Evolutionary conservation across 2,113 vertebrate genomes (phyloP), one percentile per base, ranked within the genome.

Genomic region (Prinia subflava): DNA sequence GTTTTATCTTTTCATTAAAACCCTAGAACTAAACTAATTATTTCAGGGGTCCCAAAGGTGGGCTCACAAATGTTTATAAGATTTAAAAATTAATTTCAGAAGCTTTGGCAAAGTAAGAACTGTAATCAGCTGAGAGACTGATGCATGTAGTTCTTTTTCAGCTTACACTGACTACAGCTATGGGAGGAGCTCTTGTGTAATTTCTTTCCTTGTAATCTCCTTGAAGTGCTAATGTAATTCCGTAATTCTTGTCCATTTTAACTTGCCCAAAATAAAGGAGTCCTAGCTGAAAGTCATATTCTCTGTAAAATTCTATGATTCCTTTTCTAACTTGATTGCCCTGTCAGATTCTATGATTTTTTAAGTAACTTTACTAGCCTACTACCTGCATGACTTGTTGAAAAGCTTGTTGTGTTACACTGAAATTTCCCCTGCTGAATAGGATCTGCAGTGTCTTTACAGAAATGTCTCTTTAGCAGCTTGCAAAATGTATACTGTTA

Each of bases 121-220:
- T 77, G 12, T 49, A 83, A 55, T 50, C 39, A 70, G 4, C 19
- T 68, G n/a, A 65, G 37, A 90, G 9, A 39, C 7, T 13, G 15
- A 31, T 57, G 4, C 3, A 15, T 0, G 0, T 20, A 41, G 17
- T 31, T 83, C 8, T n/a, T 49, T 35, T 60, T 67, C 15, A 49
- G 4, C 10, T 69, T 49, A 15, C 12, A 10, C 5, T 57, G 42
- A 50, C 15, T 80, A 13, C 3, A 56, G 10, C 31, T 50, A 37
- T 0, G 1, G 63, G 1, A 67, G 42, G 18, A 84, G 6, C 6
- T 55, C 13, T 7, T 62, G 4, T 69, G 23, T 23, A 37, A 69
- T 42, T 89, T n/a, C 7, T 47, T 81, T 59, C 18, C 9, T 74
- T 74, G 15, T 8, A 67, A n/a, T 24, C 21, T 70, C 15, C 19